Conservation (phyloP, 1,140 invertebrate species). For the Anastrepha obliqua region DNA sequence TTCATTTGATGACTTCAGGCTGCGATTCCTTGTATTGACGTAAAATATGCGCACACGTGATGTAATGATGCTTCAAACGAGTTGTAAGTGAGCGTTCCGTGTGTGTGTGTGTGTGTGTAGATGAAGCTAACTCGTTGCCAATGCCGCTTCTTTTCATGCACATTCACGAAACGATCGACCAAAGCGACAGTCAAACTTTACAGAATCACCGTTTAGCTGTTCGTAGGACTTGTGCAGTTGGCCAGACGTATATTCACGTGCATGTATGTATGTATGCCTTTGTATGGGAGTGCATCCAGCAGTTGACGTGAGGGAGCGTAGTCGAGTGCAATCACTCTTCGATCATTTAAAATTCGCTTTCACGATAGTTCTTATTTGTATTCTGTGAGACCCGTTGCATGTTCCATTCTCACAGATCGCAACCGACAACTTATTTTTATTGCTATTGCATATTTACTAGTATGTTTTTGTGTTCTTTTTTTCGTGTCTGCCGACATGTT, state of each 20-base stretch:
- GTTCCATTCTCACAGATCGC: constrained; percentile 44
- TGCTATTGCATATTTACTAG: neutral
- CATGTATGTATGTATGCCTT: neutral
- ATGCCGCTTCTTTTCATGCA: neutral
- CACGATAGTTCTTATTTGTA: constrained; percentile 42
- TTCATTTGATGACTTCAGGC: neutral
- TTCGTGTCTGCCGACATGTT: constrained; percentile 68
- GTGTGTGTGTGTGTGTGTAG: neutral
- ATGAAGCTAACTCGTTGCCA: neutral
- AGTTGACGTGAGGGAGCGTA: constrained; percentile 17
- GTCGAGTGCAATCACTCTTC: constrained; percentile 34
- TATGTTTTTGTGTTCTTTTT: neutral
- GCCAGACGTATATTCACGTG: neutral
- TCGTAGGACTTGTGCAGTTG: neutral
- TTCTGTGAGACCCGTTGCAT: constrained; percentile 48
- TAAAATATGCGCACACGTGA: constrained; percentile 55
- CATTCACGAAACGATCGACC: neutral
- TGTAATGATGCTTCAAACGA: constrained; percentile 55
- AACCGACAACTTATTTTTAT: constrained; percentile 51
- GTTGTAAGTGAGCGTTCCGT: constrained; percentile 24
- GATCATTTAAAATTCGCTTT: constrained; percentile 52
- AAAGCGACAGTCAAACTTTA: neutral
- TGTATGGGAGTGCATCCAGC: neutral
- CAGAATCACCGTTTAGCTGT: neutral
- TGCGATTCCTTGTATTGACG: constrained; percentile 53